Evolutionary conservation across 2,797 vertebrate species (phyloP).

Genomic region (Pantherophis alleghaniensis): DNA sequence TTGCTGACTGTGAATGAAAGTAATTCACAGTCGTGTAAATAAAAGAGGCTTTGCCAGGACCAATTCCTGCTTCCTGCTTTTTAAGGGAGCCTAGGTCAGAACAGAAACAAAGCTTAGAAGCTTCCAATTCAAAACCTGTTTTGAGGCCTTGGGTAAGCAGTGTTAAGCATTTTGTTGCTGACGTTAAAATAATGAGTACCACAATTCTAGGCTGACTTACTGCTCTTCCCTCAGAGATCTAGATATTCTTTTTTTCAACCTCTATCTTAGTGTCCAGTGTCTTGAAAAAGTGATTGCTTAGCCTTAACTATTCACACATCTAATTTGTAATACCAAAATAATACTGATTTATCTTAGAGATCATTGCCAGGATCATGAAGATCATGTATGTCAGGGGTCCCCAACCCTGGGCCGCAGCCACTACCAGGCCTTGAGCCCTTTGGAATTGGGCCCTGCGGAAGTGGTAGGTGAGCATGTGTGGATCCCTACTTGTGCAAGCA

Average conservation of each 20-base stretch:
- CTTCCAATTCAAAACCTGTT: background rate
- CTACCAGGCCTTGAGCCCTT: background rate
- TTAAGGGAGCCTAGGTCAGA: too few species aligned
- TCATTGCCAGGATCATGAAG: background rate
- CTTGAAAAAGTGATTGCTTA: background rate
- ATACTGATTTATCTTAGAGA: background rate
- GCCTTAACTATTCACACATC: background rate
- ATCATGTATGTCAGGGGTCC: background rate
- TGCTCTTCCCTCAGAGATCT: background rate
- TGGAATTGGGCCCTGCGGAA: background rate
- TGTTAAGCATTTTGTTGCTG: background rate
- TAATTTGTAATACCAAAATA: too few species aligned
- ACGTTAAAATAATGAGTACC: background rate
- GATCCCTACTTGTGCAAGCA: background rate
- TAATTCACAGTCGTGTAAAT: too few species aligned
- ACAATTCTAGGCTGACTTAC: background rate
- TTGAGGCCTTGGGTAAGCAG: too few species aligned
- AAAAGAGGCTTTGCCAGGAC: too few species aligned
- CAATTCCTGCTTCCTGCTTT: too few species aligned
- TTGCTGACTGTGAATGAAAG: too few species aligned
- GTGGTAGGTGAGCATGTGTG: rapidly evolving
- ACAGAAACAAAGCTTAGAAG: background rate
- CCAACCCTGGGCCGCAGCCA: background rate
- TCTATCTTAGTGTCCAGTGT: background rate
- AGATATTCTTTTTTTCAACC: background rate